These are phyloP conservation scores for Furcifer pardalis DNA, from an alignment of 2,797 vertebrate genomes.

Conservation along the genomic window DNA sequence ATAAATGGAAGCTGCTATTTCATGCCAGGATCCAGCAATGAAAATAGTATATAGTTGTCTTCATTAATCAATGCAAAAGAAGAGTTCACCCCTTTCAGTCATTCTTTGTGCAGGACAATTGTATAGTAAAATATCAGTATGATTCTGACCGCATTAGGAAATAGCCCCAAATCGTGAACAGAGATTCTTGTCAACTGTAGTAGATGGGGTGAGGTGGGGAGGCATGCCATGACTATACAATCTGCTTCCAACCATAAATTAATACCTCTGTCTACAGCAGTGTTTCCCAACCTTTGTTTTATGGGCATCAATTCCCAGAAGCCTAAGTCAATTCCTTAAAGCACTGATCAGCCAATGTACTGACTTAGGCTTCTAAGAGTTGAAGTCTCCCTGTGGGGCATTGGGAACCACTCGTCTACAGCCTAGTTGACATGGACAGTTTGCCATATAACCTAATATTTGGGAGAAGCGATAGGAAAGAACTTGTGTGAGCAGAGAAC, in stretches of 20 bases:
- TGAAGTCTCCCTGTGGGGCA: too few species aligned
- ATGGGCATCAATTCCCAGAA: too few species aligned
- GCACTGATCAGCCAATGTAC: too few species aligned
- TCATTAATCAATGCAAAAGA: constrained; percentile 1
- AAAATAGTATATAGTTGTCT: neutral
- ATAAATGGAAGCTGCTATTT: constrained; percentile 33
- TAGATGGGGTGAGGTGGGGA: neutral
- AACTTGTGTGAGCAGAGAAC: neutral
- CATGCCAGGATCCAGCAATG: constrained; percentile 25
- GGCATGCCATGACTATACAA: neutral
- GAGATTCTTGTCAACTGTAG: neutral
- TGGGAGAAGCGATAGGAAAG: neutral
- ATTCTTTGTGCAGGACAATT: neutral
- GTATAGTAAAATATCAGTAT: neutral
- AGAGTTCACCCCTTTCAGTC: neutral
- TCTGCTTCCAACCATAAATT: neutral
- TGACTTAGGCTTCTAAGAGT: too few species aligned
- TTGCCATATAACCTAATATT: neutral
- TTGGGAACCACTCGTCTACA: too few species aligned
- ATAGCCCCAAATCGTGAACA: neutral
- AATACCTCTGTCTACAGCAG: neutral
- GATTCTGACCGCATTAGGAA: neutral
- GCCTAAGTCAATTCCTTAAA: too few species aligned
- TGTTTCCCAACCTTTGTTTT: too few species aligned
- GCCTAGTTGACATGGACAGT: neutral